A percentile compares a stretch with the other conserved stretches of the same genome.
These are phyloP conservation scores for Melanerpes aurifrons DNA, from an alignment of 2,113 vertebrate genomes.

Conservation along the genomic window DNA sequence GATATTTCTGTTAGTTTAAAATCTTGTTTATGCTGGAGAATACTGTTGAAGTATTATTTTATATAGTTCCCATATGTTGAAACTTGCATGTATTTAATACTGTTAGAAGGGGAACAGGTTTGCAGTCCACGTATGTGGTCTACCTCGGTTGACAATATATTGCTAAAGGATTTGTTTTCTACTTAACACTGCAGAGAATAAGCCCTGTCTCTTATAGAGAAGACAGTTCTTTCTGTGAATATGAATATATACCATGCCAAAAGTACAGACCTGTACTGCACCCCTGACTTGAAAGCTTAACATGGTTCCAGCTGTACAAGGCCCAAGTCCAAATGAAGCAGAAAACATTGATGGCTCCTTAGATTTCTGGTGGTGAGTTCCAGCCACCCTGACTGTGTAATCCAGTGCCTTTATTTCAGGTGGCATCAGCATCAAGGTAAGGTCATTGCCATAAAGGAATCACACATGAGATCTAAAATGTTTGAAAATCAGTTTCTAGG, in stretches of 20 bases:
- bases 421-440: not conserved
- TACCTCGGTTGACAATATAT: not conserved
- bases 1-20: not conserved
- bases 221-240: not conserved
- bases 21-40: not conserved
- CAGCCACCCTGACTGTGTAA: not conserved
- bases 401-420: not conserved
- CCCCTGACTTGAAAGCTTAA: not conserved
- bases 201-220: not conserved
- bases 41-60: not conserved
- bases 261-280: not conserved
- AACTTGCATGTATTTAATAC: not conserved
- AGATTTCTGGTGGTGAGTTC: not conserved
- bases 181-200: not conserved
- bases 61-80: not conserved
- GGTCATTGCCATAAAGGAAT: not conserved
- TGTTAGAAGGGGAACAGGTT: not conserved
- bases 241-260: not conserved
- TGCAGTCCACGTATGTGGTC: fast-evolving
- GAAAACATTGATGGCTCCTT: not conserved
- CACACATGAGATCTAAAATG: not conserved
- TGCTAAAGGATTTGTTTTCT: not conserved
- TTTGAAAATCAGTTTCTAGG: not conserved
- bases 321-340: not conserved
- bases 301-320: not conserved